Conservation (phyloP, 2,113 vertebrate species). For the Capricornis sumatraensis region DNA sequence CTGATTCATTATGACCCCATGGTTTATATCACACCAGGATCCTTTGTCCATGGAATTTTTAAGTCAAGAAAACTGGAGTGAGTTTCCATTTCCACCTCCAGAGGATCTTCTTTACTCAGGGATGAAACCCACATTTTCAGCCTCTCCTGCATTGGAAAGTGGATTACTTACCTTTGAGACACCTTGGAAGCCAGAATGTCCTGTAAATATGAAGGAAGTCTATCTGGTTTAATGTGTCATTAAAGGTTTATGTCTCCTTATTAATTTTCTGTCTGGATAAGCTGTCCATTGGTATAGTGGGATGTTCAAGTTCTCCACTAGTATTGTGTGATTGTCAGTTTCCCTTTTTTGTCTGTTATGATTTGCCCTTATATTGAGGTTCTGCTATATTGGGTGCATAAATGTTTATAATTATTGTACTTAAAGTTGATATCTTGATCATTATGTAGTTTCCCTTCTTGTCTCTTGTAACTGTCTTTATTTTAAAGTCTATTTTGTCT, state of each 20-base stretch:
- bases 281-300: neutral
- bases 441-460: neutral
- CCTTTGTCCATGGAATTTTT: neutral
- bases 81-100: neutral
- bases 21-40: neutral
- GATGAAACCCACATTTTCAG: neutral
- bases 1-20: neutral
- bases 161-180: neutral
- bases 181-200: neutral
- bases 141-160: neutral
- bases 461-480: neutral
- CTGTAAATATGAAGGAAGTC: neutral
- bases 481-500: neutral
- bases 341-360: neutral
- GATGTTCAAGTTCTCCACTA: neutral
- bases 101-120: fast-evolving
- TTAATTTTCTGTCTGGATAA: neutral
- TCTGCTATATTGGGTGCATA: neutral
- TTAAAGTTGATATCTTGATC: neutral
- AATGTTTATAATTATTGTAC: neutral
- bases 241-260: neutral
- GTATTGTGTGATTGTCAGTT: neutral
- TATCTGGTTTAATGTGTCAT: neutral
- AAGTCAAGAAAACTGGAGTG: neutral
- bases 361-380: neutral